These are phyloP conservation scores for Grallaria varia DNA, from an alignment of 2,113 vertebrate species.

Conservation along the genomic window DNA sequence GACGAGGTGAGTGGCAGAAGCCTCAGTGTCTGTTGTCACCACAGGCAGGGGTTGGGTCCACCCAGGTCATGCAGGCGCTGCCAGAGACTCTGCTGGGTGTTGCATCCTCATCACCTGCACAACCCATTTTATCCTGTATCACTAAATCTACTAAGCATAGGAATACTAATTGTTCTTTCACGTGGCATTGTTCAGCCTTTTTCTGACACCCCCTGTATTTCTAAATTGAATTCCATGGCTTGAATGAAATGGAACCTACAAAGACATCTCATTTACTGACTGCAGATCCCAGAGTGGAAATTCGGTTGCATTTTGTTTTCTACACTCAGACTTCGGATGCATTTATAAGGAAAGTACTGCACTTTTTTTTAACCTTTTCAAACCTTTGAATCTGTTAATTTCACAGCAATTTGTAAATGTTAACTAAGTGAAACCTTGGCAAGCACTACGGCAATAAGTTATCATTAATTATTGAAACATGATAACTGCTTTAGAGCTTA, in stretches of 20 bases:
- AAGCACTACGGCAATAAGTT: constrained; percentile 67
- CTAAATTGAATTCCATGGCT: not conserved
- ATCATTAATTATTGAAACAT: constrained; percentile 19
- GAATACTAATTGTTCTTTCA: not conserved
- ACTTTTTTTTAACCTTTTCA: constrained; percentile 66
- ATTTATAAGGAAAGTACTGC: constrained; percentile 65
- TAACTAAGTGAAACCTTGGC: constrained; percentile 55
- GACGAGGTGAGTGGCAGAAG: not conserved
- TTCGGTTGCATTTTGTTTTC: constrained; percentile 31
- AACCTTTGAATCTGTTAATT: constrained; percentile 33
- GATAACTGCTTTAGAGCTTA: constrained; percentile 63
- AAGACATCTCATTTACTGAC: not conserved
- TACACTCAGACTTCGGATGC: not conserved
- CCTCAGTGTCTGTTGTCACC: not conserved
- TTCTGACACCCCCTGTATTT: not conserved
- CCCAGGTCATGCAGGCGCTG: too few relatives aligned
- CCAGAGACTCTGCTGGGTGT: not conserved
- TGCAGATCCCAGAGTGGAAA: not conserved
- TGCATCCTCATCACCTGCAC: not conserved
- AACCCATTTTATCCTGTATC: not conserved
- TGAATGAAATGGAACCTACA: not conserved
- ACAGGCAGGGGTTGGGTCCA: not conserved
- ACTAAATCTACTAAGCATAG: constrained; percentile 21
- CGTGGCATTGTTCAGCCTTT: not conserved
- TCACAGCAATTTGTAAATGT: constrained; percentile 39